These are phyloP conservation scores for Bradypus variegatus DNA, from an alignment of 2,797 vertebrate species.

Conservation along the genomic window DNA sequence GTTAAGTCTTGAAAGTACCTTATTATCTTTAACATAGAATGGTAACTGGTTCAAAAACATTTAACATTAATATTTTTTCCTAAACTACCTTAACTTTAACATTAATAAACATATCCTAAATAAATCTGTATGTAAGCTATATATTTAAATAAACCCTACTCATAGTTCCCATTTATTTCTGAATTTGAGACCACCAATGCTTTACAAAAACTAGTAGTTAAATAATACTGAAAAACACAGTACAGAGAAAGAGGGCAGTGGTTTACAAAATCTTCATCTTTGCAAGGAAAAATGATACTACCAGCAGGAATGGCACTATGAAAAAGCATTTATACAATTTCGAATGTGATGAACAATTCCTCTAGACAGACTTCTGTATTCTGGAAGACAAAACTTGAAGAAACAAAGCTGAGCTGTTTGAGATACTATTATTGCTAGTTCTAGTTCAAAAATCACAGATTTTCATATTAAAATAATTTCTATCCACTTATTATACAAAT, in stretches of 20 bases:
- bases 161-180: not conserved
- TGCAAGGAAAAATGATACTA: conserved; percentile 8
- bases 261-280: conserved; percentile 40
- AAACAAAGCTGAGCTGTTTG: not conserved
- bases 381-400: conserved; percentile 15
- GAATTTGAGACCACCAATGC: conserved; percentile 29
- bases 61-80: not conserved
- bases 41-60: conserved; percentile 10
- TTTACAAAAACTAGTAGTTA: conserved; percentile 27
- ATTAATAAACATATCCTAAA: conserved; percentile 37
- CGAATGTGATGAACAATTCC: not conserved
- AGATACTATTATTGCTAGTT: not conserved
- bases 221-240: not conserved
- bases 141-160: conserved; percentile 22
- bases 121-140: not conserved
- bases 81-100: conserved; percentile 19
- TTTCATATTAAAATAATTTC: conserved; percentile 7
- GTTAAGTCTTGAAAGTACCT: not conserved
- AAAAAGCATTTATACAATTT: conserved; percentile 4
- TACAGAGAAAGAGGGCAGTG: not conserved
- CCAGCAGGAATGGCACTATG: not conserved
- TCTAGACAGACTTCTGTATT: conserved; percentile 16
- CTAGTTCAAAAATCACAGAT: conserved; percentile 40
- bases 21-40: not conserved
- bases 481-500: conserved; percentile 14